A percentile compares a stretch with the other conserved stretches of the same genome.
Conservation (phyloP, 2,113 vertebrate genomes). For the Protobothrops flavoviridis region DNA sequence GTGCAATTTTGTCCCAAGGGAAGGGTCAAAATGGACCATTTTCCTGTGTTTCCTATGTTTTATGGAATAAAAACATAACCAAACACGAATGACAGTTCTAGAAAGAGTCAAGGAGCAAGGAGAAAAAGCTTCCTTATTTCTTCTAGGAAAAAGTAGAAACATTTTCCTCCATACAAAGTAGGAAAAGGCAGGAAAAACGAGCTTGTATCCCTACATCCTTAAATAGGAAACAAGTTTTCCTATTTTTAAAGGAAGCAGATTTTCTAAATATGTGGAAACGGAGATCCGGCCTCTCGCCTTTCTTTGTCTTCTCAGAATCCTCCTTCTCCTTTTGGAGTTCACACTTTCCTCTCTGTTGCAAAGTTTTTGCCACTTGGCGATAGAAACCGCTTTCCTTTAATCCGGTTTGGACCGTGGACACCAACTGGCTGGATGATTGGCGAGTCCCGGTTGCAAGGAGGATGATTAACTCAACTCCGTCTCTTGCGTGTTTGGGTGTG, state of each 20-base stretch:
- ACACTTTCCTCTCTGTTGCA: neutral
- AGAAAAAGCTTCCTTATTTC: neutral
- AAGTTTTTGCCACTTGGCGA: no score
- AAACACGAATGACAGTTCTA: neutral
- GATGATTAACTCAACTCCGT: neutral
- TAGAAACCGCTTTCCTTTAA: neutral
- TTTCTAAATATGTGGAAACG: neutral
- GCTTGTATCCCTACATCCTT: neutral
- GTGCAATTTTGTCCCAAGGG: neutral
- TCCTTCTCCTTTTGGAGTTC: neutral
- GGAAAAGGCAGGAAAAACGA: neutral
- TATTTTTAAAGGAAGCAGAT: neutral
- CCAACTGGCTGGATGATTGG: neutral
- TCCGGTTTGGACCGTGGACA: neutral
- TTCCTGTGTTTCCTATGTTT: neutral
- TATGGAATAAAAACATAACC: neutral
- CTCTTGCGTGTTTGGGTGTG: neutral
- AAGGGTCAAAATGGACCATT: neutral
- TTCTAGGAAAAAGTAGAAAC: neutral
- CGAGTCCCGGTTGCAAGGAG: neutral
- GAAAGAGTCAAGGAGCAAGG: neutral
- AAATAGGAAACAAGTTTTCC: neutral
- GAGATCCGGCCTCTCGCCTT: neutral
- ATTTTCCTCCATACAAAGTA: neutral
- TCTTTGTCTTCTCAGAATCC: neutral